A percentile compares a stretch with the other conserved stretches of the same genome.
Evolutionary conservation across 2,888 invertebrate genomes (phyloP).

Genomic region (Homarus gammarus): DNA sequence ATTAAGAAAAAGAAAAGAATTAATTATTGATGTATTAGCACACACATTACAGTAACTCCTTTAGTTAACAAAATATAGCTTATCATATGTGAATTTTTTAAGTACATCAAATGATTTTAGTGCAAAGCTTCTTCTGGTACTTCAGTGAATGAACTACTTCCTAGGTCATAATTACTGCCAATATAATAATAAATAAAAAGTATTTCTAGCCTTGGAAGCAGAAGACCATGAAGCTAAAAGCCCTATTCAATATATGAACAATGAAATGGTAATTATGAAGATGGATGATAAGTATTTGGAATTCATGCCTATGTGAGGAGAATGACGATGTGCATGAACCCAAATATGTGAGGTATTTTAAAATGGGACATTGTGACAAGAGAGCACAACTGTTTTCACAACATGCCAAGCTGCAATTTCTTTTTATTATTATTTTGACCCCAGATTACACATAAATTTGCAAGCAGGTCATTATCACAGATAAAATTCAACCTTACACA

Average conservation of each 20-base stretch:
- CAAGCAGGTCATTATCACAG: conserved; percentile 51
- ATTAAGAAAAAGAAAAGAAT: too few relatives aligned
- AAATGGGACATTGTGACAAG: not conserved
- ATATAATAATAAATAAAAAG: not conserved
- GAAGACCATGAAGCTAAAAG: conserved; percentile 10
- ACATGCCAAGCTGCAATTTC: conserved; percentile 28
- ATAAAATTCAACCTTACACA: conserved; percentile 36
- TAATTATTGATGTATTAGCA: not conserved
- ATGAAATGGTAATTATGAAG: conserved; percentile 16
- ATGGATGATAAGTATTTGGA: conserved; percentile 6
- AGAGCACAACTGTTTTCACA: conserved; percentile 25
- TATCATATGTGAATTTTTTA: not conserved
- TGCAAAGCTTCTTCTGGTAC: not conserved
- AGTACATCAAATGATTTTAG: not conserved
- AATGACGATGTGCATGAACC: conserved; percentile 14
- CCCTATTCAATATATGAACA: conserved; percentile 22
- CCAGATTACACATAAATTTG: conserved; percentile 31
- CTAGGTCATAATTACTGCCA: not conserved
- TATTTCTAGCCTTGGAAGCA: not conserved
- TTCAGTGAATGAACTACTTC: not conserved
- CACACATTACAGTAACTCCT: not conserved
- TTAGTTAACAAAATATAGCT: not conserved
- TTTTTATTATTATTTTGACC: not conserved
- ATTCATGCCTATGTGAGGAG: conserved; percentile 7
- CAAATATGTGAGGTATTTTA: conserved; percentile 18